Evolutionary conservation across 2,113 vertebrate species (phyloP), one percentile per base, ranked within the genome.

Genomic region (Halichoeres trimaculatus): DNA sequence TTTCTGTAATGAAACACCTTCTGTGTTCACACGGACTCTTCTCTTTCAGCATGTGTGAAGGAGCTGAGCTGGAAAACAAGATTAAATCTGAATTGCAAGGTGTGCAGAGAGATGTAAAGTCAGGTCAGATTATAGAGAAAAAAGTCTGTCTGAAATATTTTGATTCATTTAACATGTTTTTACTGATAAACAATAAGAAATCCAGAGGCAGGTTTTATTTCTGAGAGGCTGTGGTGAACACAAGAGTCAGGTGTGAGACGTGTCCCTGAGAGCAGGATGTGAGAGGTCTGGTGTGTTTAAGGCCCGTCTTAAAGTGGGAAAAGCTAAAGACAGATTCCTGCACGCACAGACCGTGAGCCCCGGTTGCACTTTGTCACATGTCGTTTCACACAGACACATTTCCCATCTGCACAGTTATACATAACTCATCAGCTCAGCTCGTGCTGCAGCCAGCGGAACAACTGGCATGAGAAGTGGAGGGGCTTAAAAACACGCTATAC

Each of bases 341-440:
- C 82, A 83, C 66, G 67, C 51, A 87, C n/a, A 41, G 74, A 81
- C 74, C 24, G 64, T 64, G 53, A 85, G 82, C 58, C 11, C n/a
- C n/a, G n/a, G 4, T 47, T 78, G 73, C 87, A 80, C 20, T 81
- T 38, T 81, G 67, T 89, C 81, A 75, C 59, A 71, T 84, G 65
- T 65, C 45, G 77, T 85, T 80, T 87, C 71, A 85, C 82, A 76
- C 62, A 12, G 52, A 74, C 83, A 64, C 64, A 4, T 80, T 80
- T 70, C 52, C 72, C 59, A 13, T 51, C 66, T 47, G 45, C 23
- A n/a, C 35, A 36, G 76, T 30, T 75, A 72, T 87, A 83, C 84
- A 88, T 89, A 86, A 90, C 85, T 84, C 70, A 90, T 83, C 63
- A 71, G 70, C 40, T 36, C 60, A 55, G 63, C 74, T 76, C 73